A percentile compares a stretch with the other conserved stretches of the same genome.
These are phyloP conservation scores for Dryadula phaetusa DNA, from an alignment of 2,888 invertebrate species.

Conservation along the genomic window DNA sequence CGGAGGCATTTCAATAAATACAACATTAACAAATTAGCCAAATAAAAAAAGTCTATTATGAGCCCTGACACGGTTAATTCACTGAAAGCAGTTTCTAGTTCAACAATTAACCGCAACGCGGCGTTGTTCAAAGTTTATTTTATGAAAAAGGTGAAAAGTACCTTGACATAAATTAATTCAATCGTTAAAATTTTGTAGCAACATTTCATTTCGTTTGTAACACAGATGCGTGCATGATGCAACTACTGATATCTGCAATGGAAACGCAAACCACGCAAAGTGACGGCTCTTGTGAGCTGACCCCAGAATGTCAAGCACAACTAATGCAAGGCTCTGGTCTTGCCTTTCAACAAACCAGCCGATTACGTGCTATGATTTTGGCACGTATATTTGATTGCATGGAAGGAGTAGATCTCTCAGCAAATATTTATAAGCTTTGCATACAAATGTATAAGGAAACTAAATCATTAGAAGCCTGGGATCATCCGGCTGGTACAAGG, in stretches of 20 bases:
- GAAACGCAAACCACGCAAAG: constrained; percentile 70
- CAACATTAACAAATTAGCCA: background rate
- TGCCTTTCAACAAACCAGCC: constrained; percentile 75
- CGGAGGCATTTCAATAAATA: background rate
- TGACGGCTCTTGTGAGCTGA: constrained; percentile 70
- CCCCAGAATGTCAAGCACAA: constrained; percentile 70
- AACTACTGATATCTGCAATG: constrained; percentile 76
- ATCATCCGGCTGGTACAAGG: constrained; percentile 73
- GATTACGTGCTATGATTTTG: constrained; percentile 65
- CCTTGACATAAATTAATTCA: constrained; percentile 50
- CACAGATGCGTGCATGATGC: constrained; percentile 79
- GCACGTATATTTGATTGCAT: constrained; percentile 74
- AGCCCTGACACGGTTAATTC: constrained; percentile 52
- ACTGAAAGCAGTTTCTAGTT: constrained; percentile 53
- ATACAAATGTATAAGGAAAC: constrained; percentile 78
- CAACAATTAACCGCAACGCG: constrained; percentile 49
- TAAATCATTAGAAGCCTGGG: constrained; percentile 76
- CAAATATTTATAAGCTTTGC: constrained; percentile 76
- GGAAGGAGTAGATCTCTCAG: constrained; percentile 68
- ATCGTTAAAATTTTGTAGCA: background rate
- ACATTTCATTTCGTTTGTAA: constrained; percentile 32
- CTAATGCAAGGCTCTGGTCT: constrained; percentile 72
- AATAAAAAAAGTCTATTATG: constrained; percentile 44
- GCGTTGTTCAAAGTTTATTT: constrained; percentile 48
- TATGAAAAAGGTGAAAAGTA: constrained; percentile 51